Percentiles rank a stretch among this genome's conserved stretches.
Evolutionary conservation across 2,888 invertebrate species (phyloP).

Genomic region (Machimus atricapillus): DNA sequence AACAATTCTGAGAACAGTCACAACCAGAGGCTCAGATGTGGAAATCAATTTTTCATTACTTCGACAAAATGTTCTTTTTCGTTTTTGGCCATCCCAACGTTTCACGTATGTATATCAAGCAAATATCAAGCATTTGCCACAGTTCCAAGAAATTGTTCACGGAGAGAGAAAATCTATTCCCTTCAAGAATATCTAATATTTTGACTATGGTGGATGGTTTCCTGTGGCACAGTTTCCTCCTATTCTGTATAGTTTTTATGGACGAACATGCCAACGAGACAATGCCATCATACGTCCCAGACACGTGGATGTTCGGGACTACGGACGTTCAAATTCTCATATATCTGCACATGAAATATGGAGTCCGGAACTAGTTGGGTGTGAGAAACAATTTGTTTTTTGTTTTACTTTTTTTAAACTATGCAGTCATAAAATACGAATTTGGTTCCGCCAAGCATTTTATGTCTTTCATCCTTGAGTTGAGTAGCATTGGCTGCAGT

Average conservation of each 20-base stretch:
- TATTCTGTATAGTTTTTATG: neutral
- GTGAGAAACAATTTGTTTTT: neutral
- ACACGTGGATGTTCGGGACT: neutral
- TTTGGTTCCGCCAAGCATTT: neutral
- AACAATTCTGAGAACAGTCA: neutral
- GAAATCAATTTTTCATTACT: conserved; percentile 15
- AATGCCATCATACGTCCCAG: neutral
- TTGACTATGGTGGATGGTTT: neutral
- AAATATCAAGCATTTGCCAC: neutral
- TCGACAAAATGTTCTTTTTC: neutral
- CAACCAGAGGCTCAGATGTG: neutral
- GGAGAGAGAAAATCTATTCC: neutral
- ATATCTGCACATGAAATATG: neutral
- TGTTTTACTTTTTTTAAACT: neutral
- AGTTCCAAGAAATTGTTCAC: neutral
- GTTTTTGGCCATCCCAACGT: neutral
- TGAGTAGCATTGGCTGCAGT: neutral
- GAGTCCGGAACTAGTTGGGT: neutral
- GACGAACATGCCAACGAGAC: neutral
- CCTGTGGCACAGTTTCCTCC: neutral
- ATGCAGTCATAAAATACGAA: neutral
- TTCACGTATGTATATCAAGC: neutral
- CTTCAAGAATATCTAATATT: neutral
- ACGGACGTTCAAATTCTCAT: neutral
- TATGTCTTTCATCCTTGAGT: neutral